phyloP scores from a whole-genome alignment of 1,140 invertebrate species.

The Drosophila tristis region DNA sequence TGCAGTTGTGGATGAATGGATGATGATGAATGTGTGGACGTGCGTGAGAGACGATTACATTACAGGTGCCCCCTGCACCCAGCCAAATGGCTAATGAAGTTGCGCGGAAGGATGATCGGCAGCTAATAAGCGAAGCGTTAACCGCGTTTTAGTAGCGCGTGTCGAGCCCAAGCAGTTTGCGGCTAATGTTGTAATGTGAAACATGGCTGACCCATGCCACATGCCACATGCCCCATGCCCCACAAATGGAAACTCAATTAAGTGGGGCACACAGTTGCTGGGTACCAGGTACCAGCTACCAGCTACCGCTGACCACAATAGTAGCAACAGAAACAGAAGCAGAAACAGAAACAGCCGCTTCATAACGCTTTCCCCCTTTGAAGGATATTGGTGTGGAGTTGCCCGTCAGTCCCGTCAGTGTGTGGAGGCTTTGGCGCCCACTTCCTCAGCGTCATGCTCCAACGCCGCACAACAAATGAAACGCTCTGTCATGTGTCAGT shows the following conservation, averaged over 20 bases:
- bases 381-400: no score
- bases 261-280: constrained; percentile 1
- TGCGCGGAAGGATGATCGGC: constrained; percentile 7
- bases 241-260: constrained; percentile 57
- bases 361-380: constrained; percentile 41
- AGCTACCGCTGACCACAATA: no score
- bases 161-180: constrained; percentile 42
- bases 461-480: constrained; percentile 70
- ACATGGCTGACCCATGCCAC: constrained; percentile 1
- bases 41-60: constrained; percentile 58
- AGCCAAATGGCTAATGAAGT: constrained; percentile 6
- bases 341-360: constrained; percentile 12
- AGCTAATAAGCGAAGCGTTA: constrained; percentile 63
- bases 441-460: constrained; percentile 64
- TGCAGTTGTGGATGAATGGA: constrained; percentile 5
- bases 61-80: constrained; percentile 46
- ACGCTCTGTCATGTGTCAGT: constrained; percentile 81
- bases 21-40: constrained; percentile 43
- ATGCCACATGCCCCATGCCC: constrained; percentile 10
- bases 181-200: constrained; percentile 35
- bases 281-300: background rate
- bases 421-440: constrained; percentile 40
- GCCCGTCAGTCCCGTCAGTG: no score
- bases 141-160: constrained; percentile 53
- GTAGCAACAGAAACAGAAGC: no score